phyloP scores from a whole-genome alignment of 2,888 invertebrate species.

The Lottia scabra region DNA sequence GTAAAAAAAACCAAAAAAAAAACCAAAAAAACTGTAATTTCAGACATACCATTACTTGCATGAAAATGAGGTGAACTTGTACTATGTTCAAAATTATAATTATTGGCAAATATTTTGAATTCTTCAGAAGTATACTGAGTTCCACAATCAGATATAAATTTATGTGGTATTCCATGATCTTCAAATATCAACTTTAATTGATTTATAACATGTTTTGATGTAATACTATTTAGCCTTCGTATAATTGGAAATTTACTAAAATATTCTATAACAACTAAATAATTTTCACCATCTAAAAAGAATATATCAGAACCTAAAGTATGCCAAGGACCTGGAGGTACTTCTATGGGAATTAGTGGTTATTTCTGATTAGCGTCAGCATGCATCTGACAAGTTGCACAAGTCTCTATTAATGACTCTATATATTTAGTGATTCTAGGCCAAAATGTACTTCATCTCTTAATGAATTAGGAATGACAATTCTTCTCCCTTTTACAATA shows the following conservation, averaged over 20 bases:
- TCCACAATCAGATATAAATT: not conserved
- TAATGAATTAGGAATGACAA: not conserved
- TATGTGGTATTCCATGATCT: conserved; percentile 2
- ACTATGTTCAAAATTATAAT: not conserved
- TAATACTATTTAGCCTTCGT: not conserved
- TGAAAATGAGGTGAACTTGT: not conserved
- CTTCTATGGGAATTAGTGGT: not conserved
- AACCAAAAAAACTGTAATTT: not conserved
- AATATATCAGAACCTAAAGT: not conserved
- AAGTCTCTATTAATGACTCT: not conserved
- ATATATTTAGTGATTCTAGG: not conserved
- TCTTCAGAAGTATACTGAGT: not conserved
- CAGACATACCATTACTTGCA: not conserved
- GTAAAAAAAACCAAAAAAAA: too few relatives aligned
- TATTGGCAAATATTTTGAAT: not conserved
- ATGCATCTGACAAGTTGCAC: not conserved
- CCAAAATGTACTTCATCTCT: not conserved
- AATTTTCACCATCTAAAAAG: not conserved
- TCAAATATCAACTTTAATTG: not conserved
- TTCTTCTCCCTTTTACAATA: not conserved
- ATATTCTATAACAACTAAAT: not conserved
- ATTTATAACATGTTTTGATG: not conserved
- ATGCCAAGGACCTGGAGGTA: not conserved
- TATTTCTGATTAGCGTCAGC: not conserved
- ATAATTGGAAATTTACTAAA: not conserved